phyloP scores from a whole-genome alignment of 2,888 invertebrate genomes.

The Caradrina clavipalpis region DNA sequence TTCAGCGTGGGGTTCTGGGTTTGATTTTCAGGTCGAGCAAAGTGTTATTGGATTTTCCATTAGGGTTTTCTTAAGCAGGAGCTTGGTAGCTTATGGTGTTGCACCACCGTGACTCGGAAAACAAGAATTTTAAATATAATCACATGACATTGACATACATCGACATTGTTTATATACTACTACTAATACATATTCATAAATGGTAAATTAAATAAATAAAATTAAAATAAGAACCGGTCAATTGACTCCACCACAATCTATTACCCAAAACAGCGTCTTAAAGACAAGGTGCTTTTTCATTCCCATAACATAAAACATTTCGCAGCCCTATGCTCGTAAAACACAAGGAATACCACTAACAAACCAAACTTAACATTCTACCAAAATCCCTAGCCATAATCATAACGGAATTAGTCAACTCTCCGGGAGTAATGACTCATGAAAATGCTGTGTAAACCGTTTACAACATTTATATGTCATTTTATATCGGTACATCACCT shows the following conservation, averaged over 20 bases:
- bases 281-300: neutral
- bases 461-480: constrained; percentile 51
- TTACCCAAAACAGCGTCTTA: neutral
- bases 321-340: neutral
- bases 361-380: neutral
- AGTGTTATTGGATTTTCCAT: no score
- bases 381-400: constrained; percentile 32
- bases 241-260: neutral
- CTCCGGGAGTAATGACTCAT: constrained; percentile 36
- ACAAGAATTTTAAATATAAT: no score
- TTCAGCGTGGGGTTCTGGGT: no score
- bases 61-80: no score
- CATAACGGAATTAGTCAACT: constrained; percentile 50
- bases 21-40: neutral
- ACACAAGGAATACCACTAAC: neutral
- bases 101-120: no score
- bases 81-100: no score
- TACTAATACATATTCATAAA: no score
- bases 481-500: constrained; percentile 54
- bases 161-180: no score
- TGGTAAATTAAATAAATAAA: no score
- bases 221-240: no score
- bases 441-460: constrained; percentile 51
- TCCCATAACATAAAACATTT: neutral
- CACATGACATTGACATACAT: no score